Percentiles rank a stretch among this genome's conserved stretches.
These are phyloP conservation scores for Caenorhabditis drosophilae DNA, from an alignment of 2,888 invertebrate species.

Conservation along the genomic window DNA sequence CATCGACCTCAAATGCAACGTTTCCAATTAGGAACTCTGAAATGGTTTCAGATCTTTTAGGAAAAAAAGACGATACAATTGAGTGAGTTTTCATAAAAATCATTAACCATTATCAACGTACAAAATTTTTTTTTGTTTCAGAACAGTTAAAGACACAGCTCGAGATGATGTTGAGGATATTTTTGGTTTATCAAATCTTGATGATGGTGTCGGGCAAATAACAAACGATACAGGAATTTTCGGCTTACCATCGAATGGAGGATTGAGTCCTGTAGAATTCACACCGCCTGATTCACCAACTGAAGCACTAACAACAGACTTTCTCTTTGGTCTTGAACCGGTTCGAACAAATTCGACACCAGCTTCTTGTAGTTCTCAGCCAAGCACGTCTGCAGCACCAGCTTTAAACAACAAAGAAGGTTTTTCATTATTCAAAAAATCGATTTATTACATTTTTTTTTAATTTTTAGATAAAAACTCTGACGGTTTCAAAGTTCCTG, in stretches of 20 bases:
- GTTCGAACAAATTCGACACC: slow-evolving; percentile 5
- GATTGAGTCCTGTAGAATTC: slow-evolving; percentile 43
- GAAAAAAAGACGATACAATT: too few species aligned
- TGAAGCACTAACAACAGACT: slow-evolving; percentile 10
- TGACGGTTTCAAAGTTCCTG: slow-evolving; percentile 6
- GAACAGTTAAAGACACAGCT: too few species aligned
- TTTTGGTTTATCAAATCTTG: slow-evolving; percentile 21
- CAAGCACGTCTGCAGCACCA: slow-evolving; percentile 5
- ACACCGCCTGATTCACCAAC: slow-evolving; percentile 60
- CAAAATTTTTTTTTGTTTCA: too few species aligned
- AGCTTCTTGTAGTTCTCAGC: slow-evolving; percentile 3
- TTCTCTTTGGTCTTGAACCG: slow-evolving; percentile 13
- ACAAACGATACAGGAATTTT: not conserved
- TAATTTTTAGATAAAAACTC: too few species aligned
- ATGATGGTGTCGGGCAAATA: slow-evolving; percentile 1
- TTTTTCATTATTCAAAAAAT: slow-evolving; percentile 4
- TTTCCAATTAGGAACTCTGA: too few species aligned
- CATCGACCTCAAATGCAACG: slow-evolving; percentile 6
- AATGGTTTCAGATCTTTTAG: too few species aligned
- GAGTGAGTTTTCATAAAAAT: too few species aligned
- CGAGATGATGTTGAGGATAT: slow-evolving; percentile 32
- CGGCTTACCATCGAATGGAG: slow-evolving; percentile 2
- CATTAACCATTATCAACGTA: too few species aligned
- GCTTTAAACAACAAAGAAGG: slow-evolving; percentile 4
- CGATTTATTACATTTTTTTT: not conserved